Percentiles rank a stretch among this genome's conserved stretches.
These are phyloP conservation scores for Glaucomys volans DNA, from an alignment of 2,113 vertebrate species.

Conservation along the genomic window DNA sequence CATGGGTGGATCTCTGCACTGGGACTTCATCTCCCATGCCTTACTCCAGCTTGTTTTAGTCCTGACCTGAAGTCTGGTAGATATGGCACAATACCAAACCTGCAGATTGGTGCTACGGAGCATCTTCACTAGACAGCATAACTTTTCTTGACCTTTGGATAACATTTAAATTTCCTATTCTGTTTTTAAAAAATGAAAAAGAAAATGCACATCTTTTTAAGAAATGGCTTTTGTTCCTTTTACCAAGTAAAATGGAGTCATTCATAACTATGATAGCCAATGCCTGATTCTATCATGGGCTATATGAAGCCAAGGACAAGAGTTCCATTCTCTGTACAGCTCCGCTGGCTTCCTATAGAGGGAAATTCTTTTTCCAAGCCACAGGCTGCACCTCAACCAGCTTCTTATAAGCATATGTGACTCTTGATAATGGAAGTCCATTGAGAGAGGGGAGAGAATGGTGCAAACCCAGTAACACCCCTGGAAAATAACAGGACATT, in stretches of 20 bases:
- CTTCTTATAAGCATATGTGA: not conserved
- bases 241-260: not conserved
- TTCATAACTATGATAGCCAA: slow-evolving; percentile 15
- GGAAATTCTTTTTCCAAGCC: not conserved
- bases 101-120: not conserved
- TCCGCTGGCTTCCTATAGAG: not conserved
- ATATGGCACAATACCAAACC: slow-evolving; percentile 62
- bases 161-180: slow-evolving; percentile 19
- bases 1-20: slow-evolving; percentile 67
- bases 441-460: not conserved
- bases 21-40: slow-evolving; percentile 67
- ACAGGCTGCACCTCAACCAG: not conserved
- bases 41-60: slow-evolving; percentile 72
- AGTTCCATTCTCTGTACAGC: not conserved
- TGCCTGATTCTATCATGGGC: not conserved
- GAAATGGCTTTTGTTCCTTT: slow-evolving; percentile 29
- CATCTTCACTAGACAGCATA: slow-evolving; percentile 41
- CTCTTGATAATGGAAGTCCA: not conserved
- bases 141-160: slow-evolving; percentile 52
- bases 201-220: slow-evolving; percentile 53
- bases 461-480: not conserved
- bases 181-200: not conserved
- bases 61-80: slow-evolving; percentile 71
- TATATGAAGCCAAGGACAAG: not conserved
- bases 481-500: slow-evolving; percentile 9